Conservation (phyloP, 2,888 invertebrate species). For the Parnassius orleans region DNA sequence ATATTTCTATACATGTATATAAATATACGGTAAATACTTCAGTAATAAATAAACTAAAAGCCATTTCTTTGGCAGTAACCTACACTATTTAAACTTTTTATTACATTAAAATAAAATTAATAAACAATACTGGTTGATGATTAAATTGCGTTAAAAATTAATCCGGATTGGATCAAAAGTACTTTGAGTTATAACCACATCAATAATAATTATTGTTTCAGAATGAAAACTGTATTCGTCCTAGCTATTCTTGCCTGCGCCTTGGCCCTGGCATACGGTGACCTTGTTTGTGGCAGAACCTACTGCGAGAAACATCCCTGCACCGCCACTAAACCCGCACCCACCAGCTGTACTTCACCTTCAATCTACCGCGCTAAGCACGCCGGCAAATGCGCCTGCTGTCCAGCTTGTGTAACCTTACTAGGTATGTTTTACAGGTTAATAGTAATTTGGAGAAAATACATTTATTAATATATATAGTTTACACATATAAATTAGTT, state of each 20-base stretch:
- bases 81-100: no score
- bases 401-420: slow-evolving; percentile 68
- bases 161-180: no score
- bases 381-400: slow-evolving; percentile 71
- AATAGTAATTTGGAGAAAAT: no score
- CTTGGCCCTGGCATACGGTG: slow-evolving; percentile 55
- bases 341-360: slow-evolving; percentile 51
- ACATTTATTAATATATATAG: no score
- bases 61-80: no score
- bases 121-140: no score
- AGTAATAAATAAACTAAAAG: background rate
- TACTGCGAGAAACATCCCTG: slow-evolving; percentile 70
- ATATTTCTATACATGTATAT: no score
- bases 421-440: slow-evolving; percentile 48
- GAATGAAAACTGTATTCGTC: slow-evolving; percentile 61
- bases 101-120: no score
- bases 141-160: no score
- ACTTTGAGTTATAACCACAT: background rate
- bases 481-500: no score
- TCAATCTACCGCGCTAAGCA: slow-evolving; percentile 59
- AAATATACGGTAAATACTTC: no score
- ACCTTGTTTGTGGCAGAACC: slow-evolving; percentile 63
- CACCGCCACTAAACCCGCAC: slow-evolving; percentile 40
- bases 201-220: slow-evolving; percentile 27
- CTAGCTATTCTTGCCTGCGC: slow-evolving; percentile 54